Evolutionary conservation across 2,113 vertebrate genomes (phyloP), one percentile per base, ranked within the genome.

Genomic region (Paralichthys olivaceus): DNA sequence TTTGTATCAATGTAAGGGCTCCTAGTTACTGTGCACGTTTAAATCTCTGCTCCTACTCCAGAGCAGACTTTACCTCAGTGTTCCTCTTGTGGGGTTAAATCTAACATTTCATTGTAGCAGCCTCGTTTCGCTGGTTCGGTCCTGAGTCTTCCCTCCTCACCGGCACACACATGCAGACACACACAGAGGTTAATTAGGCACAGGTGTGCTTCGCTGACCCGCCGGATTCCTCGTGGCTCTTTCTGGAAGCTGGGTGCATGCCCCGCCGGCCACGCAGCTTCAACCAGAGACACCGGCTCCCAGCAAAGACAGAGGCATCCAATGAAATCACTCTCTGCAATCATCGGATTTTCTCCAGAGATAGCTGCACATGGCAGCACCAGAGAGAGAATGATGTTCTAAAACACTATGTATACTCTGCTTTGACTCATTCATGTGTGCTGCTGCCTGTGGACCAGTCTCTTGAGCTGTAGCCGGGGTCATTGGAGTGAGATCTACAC

Each of bases 171-270:
- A 22, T 28, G 23, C 61, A 70, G 4, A 63, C 14, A 14, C 69
- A 72, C 69, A 69, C 69, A 83, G 49, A 81, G 76, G 80, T 84
- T 84, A 88, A 89, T 90, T 84, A 88, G 82, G 68, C 76, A 75
- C 75, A 87, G 86, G 86, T 91, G 84, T 69, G 73, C 65, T 86
- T 81, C 9, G 58, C 26, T 81, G 81, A 90, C 83, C 89, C 26
- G 79, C 77, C 66, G 63, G 51, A 82, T 83, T 59, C 76, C 78
- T 89, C 25, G 59, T 84, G 84, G 80, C 84, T 77, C 56, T 83
- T 57, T 84, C 28, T 2, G 25, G 28, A 37, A 75, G 61, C 67
- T 71, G 70, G 45, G 54, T 67, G 22, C 77, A 60, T 62, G 76
- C 74, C 65, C 78, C 76, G 61, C 37, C 74, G 61, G 78, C 67